These are phyloP conservation scores for Synanthedon formicaeformis DNA, from an alignment of 2,888 invertebrate species.

Conservation along the genomic window DNA sequence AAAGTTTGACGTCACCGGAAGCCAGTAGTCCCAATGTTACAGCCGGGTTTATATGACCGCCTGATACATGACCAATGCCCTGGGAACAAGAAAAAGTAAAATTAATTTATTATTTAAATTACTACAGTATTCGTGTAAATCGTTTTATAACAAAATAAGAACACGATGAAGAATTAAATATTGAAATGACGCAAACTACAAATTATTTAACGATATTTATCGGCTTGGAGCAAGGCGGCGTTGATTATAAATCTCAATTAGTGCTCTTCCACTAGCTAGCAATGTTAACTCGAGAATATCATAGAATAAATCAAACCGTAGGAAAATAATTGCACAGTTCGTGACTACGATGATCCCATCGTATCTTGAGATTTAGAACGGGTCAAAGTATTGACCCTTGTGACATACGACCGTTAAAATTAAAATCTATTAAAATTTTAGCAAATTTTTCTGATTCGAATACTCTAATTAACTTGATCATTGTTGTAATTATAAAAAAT, in stretches of 20 bases:
- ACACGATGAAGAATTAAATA: no score
- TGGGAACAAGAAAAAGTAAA: constrained; percentile 42
- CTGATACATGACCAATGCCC: constrained; percentile 88
- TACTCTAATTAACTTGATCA: no score
- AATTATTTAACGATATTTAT: constrained; percentile 9
- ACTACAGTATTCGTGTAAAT: no score
- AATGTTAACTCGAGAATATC: neutral
- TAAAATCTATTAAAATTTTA: no score
- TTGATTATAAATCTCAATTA: constrained; percentile 26
- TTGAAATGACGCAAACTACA: neutral
- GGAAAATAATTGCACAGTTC: neutral
- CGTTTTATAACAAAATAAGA: no score
- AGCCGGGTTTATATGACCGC: constrained; percentile 94
- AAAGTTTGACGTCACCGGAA: constrained; percentile 83
- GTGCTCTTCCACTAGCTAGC: neutral
- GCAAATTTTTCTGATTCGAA: no score
- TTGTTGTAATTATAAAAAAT: no score
- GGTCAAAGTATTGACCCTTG: neutral
- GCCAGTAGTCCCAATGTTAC: constrained; percentile 86
- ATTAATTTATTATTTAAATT: neutral
- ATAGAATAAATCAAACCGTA: neutral
- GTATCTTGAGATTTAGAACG: neutral
- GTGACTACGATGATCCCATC: neutral
- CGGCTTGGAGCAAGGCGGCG: constrained; percentile 10
- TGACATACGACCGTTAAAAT: no score